These are phyloP conservation scores for Martes flavigula DNA, from an alignment of 2,797 vertebrate genomes.

Conservation along the genomic window DNA sequence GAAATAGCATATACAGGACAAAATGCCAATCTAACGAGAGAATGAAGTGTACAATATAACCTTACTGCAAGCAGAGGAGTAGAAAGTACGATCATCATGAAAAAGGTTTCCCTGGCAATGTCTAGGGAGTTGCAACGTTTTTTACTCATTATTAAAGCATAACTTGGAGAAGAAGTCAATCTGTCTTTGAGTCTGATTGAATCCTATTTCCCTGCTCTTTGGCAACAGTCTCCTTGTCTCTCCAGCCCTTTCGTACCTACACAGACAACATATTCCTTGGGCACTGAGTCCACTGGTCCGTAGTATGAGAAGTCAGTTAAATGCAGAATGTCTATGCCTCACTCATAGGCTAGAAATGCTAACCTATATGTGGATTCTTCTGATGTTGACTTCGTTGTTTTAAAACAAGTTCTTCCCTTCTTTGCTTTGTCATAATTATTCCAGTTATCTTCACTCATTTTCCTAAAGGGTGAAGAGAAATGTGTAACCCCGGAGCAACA, in stretches of 20 bases:
- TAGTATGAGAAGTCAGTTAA: neutral
- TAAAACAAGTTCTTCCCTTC: neutral
- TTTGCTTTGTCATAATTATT: neutral
- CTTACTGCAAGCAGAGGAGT: neutral
- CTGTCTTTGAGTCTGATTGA: neutral
- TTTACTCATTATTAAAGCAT: neutral
- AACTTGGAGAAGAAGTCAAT: neutral
- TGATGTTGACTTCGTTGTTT: neutral
- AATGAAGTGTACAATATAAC: neutral
- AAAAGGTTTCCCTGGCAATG: neutral
- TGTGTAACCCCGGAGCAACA: neutral
- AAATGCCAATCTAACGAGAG: neutral
- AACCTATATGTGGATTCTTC: neutral
- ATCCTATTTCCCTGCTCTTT: neutral
- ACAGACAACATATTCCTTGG: neutral
- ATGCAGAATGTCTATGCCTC: fast-evolving
- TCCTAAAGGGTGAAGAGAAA: neutral
- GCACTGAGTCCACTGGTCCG: neutral
- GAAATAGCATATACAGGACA: neutral
- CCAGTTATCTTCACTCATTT: neutral
- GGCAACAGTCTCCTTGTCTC: neutral
- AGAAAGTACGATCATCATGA: neutral
- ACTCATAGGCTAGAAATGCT: neutral
- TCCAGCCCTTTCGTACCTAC: neutral
- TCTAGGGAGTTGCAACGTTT: neutral